phyloP scores from a whole-genome alignment of 2,113 vertebrate genomes.

The Thalassoma bifasciatum region DNA sequence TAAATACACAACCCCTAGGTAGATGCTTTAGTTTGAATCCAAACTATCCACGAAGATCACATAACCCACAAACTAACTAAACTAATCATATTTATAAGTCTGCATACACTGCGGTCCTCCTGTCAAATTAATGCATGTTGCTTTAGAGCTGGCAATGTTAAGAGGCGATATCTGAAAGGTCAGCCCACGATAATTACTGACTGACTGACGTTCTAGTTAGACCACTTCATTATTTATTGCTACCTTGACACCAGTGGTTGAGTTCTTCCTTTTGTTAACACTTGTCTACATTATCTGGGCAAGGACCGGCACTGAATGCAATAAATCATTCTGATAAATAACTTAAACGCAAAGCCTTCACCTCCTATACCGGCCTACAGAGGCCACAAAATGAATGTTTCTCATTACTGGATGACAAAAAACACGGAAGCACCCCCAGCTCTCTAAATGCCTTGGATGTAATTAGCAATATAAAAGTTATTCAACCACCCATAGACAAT shows the following conservation, averaged over 20 bases:
- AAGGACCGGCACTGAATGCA: slow-evolving; percentile 5
- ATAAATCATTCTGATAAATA: slow-evolving; percentile 14
- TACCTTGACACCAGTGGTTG: background rate
- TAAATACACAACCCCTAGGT: no score
- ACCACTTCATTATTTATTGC: background rate
- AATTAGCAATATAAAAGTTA: slow-evolving; percentile 22
- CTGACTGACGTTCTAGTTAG: slow-evolving; percentile 2
- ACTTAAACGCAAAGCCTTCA: background rate
- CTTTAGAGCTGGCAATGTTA: background rate
- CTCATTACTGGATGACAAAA: background rate
- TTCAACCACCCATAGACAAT: slow-evolving; percentile 9
- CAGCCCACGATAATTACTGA: background rate
- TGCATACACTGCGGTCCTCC: background rate
- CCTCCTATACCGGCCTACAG: background rate
- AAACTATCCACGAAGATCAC: no score
- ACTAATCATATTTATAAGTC: background rate
- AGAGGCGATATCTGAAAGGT: background rate
- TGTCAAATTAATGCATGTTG: background rate
- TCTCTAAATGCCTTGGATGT: slow-evolving; percentile 8
- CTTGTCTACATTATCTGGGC: background rate
- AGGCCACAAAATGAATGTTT: slow-evolving; percentile 5
- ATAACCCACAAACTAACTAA: background rate
- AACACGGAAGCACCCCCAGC: background rate
- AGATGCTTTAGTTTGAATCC: no score
- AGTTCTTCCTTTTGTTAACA: background rate